Base-by-base conservation (phyloP, 2,113 vertebrate species). In the sheep (Ovis aries) region DNA sequence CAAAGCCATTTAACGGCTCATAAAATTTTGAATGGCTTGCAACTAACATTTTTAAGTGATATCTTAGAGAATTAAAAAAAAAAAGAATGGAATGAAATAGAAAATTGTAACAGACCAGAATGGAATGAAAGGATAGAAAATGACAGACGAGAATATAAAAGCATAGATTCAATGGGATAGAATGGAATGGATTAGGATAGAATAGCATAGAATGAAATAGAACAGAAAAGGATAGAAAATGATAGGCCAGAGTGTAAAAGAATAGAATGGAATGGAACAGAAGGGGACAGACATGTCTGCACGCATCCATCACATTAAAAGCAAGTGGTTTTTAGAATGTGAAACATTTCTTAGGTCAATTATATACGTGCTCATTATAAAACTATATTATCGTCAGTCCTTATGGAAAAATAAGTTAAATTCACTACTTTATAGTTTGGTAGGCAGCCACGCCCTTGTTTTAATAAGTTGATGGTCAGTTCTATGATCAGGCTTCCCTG, bases 1-100 rank as follows among this genome's bases (percentile, higher is more conserved):
- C 13, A 9, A 87, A 88, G 43, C 40, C 13, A 52, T 80, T 91
- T 83, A 93, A 86, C 15, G 19, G 12, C 12, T 78, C 25, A 45
- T 96, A 81, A 97, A 93, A 89, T 92, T 95, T 83, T 55, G 78
- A 97, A 43, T 80, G 64, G 31, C 50, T 97, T 25, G 27, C 6
- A 90, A 33, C 15, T 59, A 84, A 48, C 5, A 64, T 91, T 96
- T 87, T 94, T 25, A 98, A 64, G 57, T 84, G 52, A 88, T 90
- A 55, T 55, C 48, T 33, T 33, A 87, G 40, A 80, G 16, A 62
- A 78, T 33, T 40, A 55, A 59, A 77, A 71, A 23, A 23, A 62
- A 60, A 33, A 17, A 64, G 33, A 29, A 48, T 64, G 6, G 52
- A 87, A 55, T 52, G 7, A 43, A 80, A 16, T 82, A 74, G 94